phyloP scores from a whole-genome alignment of 2,888 invertebrate genomes.

The Deilephila elpenor region DNA sequence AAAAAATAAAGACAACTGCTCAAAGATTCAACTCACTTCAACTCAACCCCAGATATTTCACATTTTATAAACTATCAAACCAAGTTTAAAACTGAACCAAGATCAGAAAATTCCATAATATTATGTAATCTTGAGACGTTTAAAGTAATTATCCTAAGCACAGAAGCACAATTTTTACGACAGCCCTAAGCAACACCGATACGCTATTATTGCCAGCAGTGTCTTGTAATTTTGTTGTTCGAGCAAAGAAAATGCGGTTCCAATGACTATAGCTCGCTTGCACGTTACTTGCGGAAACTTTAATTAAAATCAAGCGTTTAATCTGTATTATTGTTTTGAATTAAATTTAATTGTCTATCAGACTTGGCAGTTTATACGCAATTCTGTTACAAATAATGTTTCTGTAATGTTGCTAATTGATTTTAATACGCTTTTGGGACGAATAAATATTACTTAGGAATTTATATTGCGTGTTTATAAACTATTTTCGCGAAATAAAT shows the following conservation, averaged over 20 bases:
- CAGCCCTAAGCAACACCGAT: constrained; percentile 23
- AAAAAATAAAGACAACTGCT: too few relatives aligned
- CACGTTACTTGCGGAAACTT: constrained; percentile 29
- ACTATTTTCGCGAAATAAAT: not conserved
- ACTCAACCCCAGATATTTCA: too few relatives aligned
- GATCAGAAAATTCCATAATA: too few relatives aligned
- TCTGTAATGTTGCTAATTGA: not conserved
- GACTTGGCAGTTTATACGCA: not conserved
- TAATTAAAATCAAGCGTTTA: constrained; percentile 26
- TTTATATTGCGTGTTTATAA: not conserved
- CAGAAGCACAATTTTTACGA: constrained; percentile 4
- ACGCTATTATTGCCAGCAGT: constrained; percentile 51
- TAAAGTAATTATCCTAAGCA: too few relatives aligned
- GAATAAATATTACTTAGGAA: not conserved
- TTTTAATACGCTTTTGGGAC: not conserved
- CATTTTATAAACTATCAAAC: too few relatives aligned
- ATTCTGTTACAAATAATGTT: constrained; percentile 4
- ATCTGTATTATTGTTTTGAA: constrained; percentile 23
- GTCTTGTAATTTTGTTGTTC: constrained; percentile 61
- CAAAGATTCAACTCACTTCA: too few relatives aligned
- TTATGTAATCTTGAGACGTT: too few relatives aligned
- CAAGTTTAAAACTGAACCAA: too few relatives aligned
- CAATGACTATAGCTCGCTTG: constrained; percentile 49
- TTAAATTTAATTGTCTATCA: constrained; percentile 22
- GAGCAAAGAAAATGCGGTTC: constrained; percentile 51